These are phyloP conservation scores for Suillia variegata DNA, from an alignment of 2,888 invertebrate species.

Conservation along the genomic window DNA sequence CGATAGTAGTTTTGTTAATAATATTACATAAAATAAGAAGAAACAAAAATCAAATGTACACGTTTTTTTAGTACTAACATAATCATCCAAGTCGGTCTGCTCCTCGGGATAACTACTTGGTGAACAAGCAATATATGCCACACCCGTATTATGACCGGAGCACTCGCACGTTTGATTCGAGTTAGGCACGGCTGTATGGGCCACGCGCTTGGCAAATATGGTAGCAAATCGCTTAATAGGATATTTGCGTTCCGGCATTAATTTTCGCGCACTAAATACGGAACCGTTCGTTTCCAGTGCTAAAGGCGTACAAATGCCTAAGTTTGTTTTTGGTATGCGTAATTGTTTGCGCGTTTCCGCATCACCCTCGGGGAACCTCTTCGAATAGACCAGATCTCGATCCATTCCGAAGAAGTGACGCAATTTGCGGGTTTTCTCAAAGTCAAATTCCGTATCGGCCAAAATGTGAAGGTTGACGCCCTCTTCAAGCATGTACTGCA, in stretches of 20 bases:
- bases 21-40: no score
- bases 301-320: slow-evolving; percentile 80
- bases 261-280: slow-evolving; percentile 68
- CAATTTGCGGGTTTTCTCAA: slow-evolving; percentile 73
- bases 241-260: slow-evolving; percentile 65
- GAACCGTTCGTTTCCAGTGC: slow-evolving; percentile 84
- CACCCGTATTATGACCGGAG: slow-evolving; percentile 69
- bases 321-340: slow-evolving; percentile 73
- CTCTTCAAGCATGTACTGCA: slow-evolving; percentile 81
- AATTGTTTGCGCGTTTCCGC: slow-evolving; percentile 73
- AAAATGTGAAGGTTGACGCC: slow-evolving; percentile 81
- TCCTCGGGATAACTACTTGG: slow-evolving; percentile 62
- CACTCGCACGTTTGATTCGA: slow-evolving; percentile 74
- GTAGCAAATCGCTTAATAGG: slow-evolving; percentile 68
- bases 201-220: slow-evolving; percentile 72
- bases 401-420: slow-evolving; percentile 83
- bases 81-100: slow-evolving; percentile 45
- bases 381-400: slow-evolving; percentile 76
- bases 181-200: slow-evolving; percentile 67
- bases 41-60: not conserved
- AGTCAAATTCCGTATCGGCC: slow-evolving; percentile 79
- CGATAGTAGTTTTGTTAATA: not conserved
- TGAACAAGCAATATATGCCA: slow-evolving; percentile 71
- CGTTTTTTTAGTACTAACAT: slow-evolving; percentile 37
- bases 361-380: slow-evolving; percentile 79